Evolutionary conservation across 53 echinoderm and acorn worm genomes (phyloP).

Genomic region (Hippasteria phrygiana): DNA sequence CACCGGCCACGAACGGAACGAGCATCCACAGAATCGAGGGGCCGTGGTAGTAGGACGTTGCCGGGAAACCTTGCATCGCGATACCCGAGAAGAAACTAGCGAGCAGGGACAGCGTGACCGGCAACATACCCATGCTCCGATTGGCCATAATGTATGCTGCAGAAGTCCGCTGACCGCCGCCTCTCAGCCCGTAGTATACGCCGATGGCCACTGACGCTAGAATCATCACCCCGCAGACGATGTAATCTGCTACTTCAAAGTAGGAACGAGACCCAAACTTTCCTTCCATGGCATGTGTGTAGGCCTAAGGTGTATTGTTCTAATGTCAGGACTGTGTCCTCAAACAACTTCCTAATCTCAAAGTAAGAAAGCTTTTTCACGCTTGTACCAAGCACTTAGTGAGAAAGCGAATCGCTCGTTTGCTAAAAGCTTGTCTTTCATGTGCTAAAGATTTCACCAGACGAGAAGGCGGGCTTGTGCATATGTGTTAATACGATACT

Average conservation of each 20-base stretch:
- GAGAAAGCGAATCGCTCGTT: too few species aligned
- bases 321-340: too few species aligned
- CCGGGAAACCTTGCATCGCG: conserved; percentile 37
- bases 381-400: too few species aligned
- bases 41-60: conserved; percentile 50
- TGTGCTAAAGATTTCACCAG: too few species aligned
- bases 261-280: conserved; percentile 21
- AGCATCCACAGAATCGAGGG: conserved; percentile 12
- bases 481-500: too few species aligned
- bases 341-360: too few species aligned
- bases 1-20: not conserved
- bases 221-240: conserved; percentile 11
- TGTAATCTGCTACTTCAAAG: conserved; percentile 30
- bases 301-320: too few species aligned
- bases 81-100: conserved; percentile 40
- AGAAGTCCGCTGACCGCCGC: conserved; percentile 45
- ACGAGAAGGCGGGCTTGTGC: too few species aligned
- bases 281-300: too few species aligned
- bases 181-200: conserved; percentile 33
- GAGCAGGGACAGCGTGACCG: conserved; percentile 35
- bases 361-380: too few species aligned
- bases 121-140: conserved; percentile 15
- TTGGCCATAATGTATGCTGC: conserved; percentile 19
- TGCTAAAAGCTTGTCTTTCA: too few species aligned
- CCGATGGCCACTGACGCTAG: conserved; percentile 23